Evolutionary conservation across 1,140 invertebrate genomes (phyloP), one percentile per base, ranked within the genome.

Genomic region (Lepidurus arcticus): DNA sequence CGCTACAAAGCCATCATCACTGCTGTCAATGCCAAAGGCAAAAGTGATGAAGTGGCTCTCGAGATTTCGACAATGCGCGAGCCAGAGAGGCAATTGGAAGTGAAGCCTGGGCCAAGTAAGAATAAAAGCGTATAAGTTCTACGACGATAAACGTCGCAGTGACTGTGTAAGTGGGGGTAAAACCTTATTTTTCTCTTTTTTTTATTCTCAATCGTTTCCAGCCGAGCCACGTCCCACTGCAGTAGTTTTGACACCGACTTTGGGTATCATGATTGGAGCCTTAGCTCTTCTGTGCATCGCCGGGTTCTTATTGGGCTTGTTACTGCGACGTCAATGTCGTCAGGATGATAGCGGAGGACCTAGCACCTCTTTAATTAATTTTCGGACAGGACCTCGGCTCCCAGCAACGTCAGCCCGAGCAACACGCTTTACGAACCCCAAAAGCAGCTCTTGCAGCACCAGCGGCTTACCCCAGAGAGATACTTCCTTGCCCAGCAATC

Each of bases 1-100:
- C 91, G 89, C 80, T 93, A 93, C 85, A 85, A 90, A 79, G 89
- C 94, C 78, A 83, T 86, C 45, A 85, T 91, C 42, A 90, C 88
- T 81, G 88, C 89, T 43, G 86, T 88, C 79, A 91, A 91, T 83
- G 85, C 87, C 76, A 90, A 90, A 81, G 89, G 90, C 2, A 85
- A 86, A 10, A 89, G 88, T 42, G 87, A 88, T 80, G 89, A 92
- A 8, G 89, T 90, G 7, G 88, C 75, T 26, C 42, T 78, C 42
- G 78, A 78, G n/a, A 75, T 78, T 45, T 78, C 78, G 16, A 78
- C 78, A 11, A 42, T 45, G 10, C 74, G 75, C 44, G 78, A 78
- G 73, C 78, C 78, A 9, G 78, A 78, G 73, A 43, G 78, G 45
- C 78, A 78, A 73, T 74, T 78, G n/a, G 78, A 78, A 73, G 78